Percentiles rank a stretch among this genome's conserved stretches.
Evolutionary conservation across 2,888 invertebrate genomes (phyloP).

Genomic region (Leucophenga maculata): DNA sequence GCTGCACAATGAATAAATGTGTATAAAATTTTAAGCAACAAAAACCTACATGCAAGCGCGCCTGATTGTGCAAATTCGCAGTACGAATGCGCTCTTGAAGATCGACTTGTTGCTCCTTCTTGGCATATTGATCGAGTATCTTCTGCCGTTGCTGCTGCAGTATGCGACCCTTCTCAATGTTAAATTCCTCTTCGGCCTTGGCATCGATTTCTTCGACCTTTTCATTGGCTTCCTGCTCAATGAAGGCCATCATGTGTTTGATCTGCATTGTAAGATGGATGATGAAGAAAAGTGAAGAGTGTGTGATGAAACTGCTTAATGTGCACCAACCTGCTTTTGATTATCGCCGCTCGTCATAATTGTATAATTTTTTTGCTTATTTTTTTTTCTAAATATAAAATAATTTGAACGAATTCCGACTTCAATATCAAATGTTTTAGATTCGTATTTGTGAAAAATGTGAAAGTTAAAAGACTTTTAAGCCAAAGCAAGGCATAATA

Average conservation of each 20-base stretch:
- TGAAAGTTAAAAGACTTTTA: no score
- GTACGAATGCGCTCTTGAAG: slow-evolving; percentile 99
- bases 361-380: no score
- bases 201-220: slow-evolving; percentile 99
- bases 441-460: no score
- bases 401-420: no score
- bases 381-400: no score
- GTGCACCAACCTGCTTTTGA: slow-evolving; percentile 32
- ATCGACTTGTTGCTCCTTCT: slow-evolving; percentile 99
- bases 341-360: no score
- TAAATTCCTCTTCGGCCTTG: slow-evolving; percentile 99
- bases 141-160: slow-evolving; percentile 98
- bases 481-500: no score
- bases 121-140: slow-evolving; percentile 99
- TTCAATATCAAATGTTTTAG: no score
- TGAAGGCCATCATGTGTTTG: slow-evolving; percentile 99
- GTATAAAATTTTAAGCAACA: neutral
- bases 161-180: slow-evolving; percentile 98
- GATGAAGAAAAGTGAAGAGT: neutral
- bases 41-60: slow-evolving; percentile 82
- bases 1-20: no score
- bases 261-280: slow-evolving; percentile 77
- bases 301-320: neutral
- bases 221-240: slow-evolving; percentile 99
- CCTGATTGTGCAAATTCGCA: slow-evolving; percentile 98